phyloP scores from a whole-genome alignment of 2,797 vertebrate species.

The Parotocinclus haroldoi region DNA sequence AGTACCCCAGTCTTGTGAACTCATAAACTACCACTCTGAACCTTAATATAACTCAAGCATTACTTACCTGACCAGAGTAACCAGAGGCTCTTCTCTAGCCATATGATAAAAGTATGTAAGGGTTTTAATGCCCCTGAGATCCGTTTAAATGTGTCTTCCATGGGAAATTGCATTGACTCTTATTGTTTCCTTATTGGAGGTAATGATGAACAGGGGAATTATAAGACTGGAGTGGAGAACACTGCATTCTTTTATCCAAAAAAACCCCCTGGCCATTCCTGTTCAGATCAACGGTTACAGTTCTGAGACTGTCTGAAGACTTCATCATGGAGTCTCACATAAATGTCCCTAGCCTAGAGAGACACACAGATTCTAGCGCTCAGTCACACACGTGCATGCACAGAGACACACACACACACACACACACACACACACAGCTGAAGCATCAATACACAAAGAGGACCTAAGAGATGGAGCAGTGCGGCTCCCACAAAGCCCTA shows the following conservation, averaged over 20 bases:
- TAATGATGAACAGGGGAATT: neutral
- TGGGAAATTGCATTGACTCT: neutral
- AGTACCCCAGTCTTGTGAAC: neutral
- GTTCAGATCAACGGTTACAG: constrained; percentile 15
- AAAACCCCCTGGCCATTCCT: constrained; percentile 10
- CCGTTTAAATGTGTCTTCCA: constrained; percentile 15
- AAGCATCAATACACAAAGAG: constrained; percentile 50
- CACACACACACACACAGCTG: constrained; percentile 31
- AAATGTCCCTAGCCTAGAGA: constrained; percentile 18
- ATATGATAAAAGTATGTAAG: neutral
- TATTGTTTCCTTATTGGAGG: neutral
- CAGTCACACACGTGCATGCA: constrained; percentile 7
- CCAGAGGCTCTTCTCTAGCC: neutral
- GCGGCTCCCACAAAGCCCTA: constrained; percentile 47
- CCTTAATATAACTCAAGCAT: neutral
- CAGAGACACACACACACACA: constrained; percentile 14
- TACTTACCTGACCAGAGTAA: neutral
- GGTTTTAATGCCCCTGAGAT: neutral
- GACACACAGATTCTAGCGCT: constrained; percentile 21
- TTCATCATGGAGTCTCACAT: constrained; percentile 18
- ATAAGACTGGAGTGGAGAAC: constrained; percentile 12
- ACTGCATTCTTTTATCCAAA: constrained; percentile 24
- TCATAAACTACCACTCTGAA: constrained; percentile 6
- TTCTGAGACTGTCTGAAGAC: constrained; percentile 20
- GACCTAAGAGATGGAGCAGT: constrained; percentile 41